These are phyloP conservation scores for Scolopax mira DNA, from an alignment of 2,113 vertebrate genomes.

Conservation along the genomic window DNA sequence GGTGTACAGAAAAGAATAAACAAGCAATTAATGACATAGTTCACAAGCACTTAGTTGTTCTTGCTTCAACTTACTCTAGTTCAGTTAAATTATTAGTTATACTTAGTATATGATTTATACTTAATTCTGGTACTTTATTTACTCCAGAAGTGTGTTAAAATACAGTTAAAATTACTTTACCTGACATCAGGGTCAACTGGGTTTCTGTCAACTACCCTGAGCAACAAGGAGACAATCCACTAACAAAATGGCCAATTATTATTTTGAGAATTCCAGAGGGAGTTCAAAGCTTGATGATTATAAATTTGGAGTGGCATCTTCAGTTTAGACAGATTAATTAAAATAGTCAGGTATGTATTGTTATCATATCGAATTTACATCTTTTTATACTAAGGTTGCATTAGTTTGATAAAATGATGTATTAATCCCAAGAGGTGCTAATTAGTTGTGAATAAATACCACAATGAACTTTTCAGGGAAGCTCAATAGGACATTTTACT, in stretches of 20 bases:
- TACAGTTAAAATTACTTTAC: not conserved
- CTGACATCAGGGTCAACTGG: not conserved
- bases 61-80: not conserved
- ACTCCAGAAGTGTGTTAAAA: not conserved
- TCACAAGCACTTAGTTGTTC: not conserved
- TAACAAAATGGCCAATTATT: conserved; percentile 54
- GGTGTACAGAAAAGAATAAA: not conserved
- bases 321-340: conserved; percentile 73
- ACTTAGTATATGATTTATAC: not conserved
- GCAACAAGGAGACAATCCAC: conserved; percentile 26
- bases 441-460: conserved; percentile 73
- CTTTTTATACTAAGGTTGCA: conserved; percentile 54
- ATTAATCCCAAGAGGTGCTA: conserved; percentile 70
- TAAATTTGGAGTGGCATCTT: conserved; percentile 65
- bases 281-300: conserved; percentile 59
- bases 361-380: conserved; percentile 65
- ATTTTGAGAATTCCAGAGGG: conserved; percentile 40
- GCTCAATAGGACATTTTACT: conserved; percentile 49
- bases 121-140: not conserved
- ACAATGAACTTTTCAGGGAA: conserved; percentile 63
- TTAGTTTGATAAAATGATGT: conserved; percentile 68
- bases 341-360: conserved; percentile 63
- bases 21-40: not conserved
- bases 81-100: not conserved
- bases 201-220: not conserved